Percentiles rank a stretch among this genome's conserved stretches.
These are phyloP conservation scores for Pseudomyrmex concolor DNA, from an alignment of 1,140 invertebrate genomes.

Conservation along the genomic window DNA sequence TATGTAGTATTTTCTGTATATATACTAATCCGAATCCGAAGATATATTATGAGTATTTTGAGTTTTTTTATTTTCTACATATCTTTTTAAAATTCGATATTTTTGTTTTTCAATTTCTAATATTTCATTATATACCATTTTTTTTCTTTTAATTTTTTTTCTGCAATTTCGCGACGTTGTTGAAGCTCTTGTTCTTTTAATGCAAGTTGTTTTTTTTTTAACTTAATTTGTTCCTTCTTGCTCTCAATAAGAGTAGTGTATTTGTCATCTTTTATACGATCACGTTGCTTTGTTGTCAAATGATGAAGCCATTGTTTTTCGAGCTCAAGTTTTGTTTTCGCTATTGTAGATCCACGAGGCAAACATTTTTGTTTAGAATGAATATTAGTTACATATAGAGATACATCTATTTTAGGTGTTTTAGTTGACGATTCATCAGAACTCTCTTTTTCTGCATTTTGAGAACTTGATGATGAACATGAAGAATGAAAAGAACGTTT, in stretches of 20 bases:
- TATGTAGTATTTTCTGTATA: too few relatives aligned
- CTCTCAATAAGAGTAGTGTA: not conserved
- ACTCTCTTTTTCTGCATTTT: not conserved
- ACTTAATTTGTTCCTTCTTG: constrained; percentile 4
- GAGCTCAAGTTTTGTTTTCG: not conserved
- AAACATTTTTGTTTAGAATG: not conserved
- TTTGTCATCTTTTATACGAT: constrained; percentile 2
- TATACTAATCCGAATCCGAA: not conserved
- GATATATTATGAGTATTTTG: not conserved
- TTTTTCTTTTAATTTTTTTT: constrained; percentile 12
- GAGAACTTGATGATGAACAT: too few relatives aligned
- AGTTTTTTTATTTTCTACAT: not conserved
- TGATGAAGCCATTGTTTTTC: not conserved
- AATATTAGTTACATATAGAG: not conserved
- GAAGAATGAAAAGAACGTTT: too few relatives aligned
- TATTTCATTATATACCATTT: not conserved
- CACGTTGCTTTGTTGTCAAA: not conserved
- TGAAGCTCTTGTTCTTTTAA: constrained; percentile 10
- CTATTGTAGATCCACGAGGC: not conserved
- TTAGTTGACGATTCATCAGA: not conserved
- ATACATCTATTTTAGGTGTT: not conserved
- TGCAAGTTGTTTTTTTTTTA: not conserved
- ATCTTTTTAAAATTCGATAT: not conserved
- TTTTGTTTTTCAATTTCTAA: not conserved
- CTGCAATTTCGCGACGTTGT: not conserved